A percentile compares a stretch with the other conserved stretches of the same genome.
phyloP scores from a whole-genome alignment of 2,888 invertebrate species.

The Celastrina argiolus region DNA sequence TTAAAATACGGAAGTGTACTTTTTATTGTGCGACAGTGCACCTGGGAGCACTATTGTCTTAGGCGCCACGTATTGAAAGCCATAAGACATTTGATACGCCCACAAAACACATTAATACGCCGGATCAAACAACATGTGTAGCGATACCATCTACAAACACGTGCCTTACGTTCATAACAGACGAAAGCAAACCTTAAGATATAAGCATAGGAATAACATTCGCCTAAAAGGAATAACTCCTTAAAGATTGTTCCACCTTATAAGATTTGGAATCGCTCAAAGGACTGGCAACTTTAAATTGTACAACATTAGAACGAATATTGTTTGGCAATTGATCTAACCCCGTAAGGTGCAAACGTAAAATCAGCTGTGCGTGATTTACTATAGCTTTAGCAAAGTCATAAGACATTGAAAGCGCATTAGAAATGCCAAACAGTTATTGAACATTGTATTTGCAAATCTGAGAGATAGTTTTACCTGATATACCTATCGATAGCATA shows the following conservation, averaged over 20 bases:
- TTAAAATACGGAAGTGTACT: slow-evolving; percentile 30
- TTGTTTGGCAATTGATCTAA: slow-evolving; percentile 33
- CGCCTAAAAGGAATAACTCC: neutral
- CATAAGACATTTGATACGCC: slow-evolving; percentile 67
- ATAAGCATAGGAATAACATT: slow-evolving; percentile 29
- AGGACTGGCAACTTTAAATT: slow-evolving; percentile 1
- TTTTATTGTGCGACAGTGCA: slow-evolving; percentile 34
- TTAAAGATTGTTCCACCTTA: slow-evolving; percentile 21
- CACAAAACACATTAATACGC: slow-evolving; percentile 66
- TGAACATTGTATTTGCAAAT: neutral
- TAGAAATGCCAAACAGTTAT: neutral
- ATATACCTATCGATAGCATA: too few relatives aligned
- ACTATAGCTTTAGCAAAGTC: neutral
- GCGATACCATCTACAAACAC: slow-evolving; percentile 60
- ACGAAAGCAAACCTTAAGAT: slow-evolving; percentile 34
- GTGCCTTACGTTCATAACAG: slow-evolving; percentile 41
- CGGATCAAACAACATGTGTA: slow-evolving; percentile 71
- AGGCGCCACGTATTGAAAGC: slow-evolving; percentile 55
- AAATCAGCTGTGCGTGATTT: slow-evolving; percentile 59
- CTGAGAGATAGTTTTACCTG: neutral
- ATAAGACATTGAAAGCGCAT: neutral
- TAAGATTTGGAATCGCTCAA: slow-evolving; percentile 7
- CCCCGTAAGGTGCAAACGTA: slow-evolving; percentile 57
- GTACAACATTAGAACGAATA: neutral
- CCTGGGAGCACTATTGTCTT: slow-evolving; percentile 43